Conservation (phyloP, 1,140 invertebrate genomes). For the Solen grandis region DNA sequence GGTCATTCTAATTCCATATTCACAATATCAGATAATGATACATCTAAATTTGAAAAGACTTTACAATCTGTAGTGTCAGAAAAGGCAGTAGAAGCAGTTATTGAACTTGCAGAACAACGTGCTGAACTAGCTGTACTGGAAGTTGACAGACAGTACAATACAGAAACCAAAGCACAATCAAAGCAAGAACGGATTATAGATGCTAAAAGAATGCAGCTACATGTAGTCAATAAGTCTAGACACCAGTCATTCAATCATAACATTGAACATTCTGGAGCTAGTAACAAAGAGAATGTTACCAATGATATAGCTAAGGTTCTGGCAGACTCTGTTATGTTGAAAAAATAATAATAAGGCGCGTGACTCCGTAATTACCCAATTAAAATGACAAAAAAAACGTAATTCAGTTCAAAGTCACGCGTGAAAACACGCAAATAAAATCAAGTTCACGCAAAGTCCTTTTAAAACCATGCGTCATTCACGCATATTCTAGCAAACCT, state of each 20-base stretch:
- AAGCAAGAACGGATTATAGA: neutral
- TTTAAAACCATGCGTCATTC: no score
- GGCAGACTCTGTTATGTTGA: no score
- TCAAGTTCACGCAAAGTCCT: no score
- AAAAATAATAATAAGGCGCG: no score
- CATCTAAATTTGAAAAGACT: constrained; percentile 3
- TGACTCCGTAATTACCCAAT: no score
- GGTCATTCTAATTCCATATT: constrained; percentile 24
- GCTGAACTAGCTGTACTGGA: constrained; percentile 13
- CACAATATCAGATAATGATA: constrained; percentile 5
- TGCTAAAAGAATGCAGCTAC: neutral
- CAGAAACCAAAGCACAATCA: constrained; percentile 5
- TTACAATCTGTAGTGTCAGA: constrained; percentile 13
- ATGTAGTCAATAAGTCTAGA: constrained; percentile 6
- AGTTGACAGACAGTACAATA: neutral
- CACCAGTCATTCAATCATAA: neutral
- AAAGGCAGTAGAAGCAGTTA: constrained; percentile 19
- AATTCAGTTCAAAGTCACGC: no score
- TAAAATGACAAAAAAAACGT: no score
- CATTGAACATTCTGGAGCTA: constrained; percentile 14
- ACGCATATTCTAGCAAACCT: no score
- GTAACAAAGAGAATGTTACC: constrained; percentile 3
- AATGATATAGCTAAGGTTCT: constrained; percentile 7
- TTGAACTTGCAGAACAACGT: constrained; percentile 5
- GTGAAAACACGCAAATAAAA: no score